A percentile compares a stretch with the other conserved stretches of the same genome.
Conservation (phyloP, 2,888 invertebrate species). For the Allacma fusca region DNA sequence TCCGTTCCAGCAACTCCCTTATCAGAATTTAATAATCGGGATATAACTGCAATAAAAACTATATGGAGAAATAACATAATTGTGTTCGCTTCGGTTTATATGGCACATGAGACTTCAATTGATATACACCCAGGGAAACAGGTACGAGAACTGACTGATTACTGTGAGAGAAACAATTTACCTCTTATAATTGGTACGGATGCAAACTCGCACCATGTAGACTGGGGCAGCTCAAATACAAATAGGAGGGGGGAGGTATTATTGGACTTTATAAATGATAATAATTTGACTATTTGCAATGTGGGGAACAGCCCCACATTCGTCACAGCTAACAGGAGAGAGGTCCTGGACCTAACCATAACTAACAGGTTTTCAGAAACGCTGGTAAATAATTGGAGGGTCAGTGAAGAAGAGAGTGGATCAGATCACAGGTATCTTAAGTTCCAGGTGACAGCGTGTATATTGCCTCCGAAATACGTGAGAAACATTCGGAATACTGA, state of each 20-base stretch:
- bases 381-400: conserved; percentile 3
- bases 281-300: not conserved
- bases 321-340: not conserved
- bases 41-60: not conserved
- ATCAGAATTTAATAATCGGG: not conserved
- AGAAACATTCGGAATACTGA: too few relatives aligned
- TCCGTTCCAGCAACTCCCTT: not conserved
- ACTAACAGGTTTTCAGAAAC: not conserved
- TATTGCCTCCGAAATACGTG: too few relatives aligned
- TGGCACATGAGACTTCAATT: not conserved
- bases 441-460: too few relatives aligned
- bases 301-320: conserved; percentile 25
- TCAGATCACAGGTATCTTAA: conserved; percentile 27
- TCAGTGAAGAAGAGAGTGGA: not conserved
- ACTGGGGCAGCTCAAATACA: conserved; percentile 32
- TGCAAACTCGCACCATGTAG: conserved; percentile 33
- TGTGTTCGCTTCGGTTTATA: conserved; percentile 19
- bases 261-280: not conserved
- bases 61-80: not conserved
- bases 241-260: conserved; percentile 18
- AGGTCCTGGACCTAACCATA: conserved; percentile 33
- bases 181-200: conserved; percentile 38
- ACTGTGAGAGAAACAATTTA: not conserved
- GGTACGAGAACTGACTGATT: not conserved
- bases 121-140: not conserved